phyloP scores from a whole-genome alignment of 1,140 invertebrate species.

The Zaprionus gabonicus region DNA sequence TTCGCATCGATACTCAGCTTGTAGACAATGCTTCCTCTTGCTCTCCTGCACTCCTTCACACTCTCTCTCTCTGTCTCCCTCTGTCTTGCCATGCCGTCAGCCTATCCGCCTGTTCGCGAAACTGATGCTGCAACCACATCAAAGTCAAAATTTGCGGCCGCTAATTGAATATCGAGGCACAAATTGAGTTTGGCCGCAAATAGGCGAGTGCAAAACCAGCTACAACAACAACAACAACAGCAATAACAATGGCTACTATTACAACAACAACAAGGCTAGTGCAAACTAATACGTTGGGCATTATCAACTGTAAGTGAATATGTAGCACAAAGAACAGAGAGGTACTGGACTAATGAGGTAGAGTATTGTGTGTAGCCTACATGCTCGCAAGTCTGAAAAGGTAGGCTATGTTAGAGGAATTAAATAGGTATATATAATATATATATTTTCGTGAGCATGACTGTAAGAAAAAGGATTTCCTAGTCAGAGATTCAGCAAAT shows the following conservation, averaged over 20 bases:
- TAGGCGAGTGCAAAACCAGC: neutral
- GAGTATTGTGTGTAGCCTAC: too few species aligned
- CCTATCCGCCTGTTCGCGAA: neutral
- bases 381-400: too few species aligned
- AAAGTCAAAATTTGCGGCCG: constrained; percentile 31
- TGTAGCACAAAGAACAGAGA: neutral
- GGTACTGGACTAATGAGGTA: neutral
- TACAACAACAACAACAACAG: neutral
- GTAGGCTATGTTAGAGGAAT: too few species aligned
- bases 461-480: too few species aligned
- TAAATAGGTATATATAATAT: too few species aligned
- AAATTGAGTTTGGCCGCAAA: constrained; percentile 24
- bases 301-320: neutral
- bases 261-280: neutral
- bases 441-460: too few species aligned
- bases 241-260: neutral
- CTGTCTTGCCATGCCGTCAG: neutral
- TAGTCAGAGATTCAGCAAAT: too few species aligned
- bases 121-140: constrained; percentile 1
- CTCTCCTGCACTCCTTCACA: too few species aligned
- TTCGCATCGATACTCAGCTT: neutral
- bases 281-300: neutral
- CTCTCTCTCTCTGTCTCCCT: neutral
- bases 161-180: constrained; percentile 31
- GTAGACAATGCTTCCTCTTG: neutral